Evolutionary conservation across 92 coral and sea anemone genomes (phyloP).

Genomic region (Parazoanthus atlanticus): DNA sequence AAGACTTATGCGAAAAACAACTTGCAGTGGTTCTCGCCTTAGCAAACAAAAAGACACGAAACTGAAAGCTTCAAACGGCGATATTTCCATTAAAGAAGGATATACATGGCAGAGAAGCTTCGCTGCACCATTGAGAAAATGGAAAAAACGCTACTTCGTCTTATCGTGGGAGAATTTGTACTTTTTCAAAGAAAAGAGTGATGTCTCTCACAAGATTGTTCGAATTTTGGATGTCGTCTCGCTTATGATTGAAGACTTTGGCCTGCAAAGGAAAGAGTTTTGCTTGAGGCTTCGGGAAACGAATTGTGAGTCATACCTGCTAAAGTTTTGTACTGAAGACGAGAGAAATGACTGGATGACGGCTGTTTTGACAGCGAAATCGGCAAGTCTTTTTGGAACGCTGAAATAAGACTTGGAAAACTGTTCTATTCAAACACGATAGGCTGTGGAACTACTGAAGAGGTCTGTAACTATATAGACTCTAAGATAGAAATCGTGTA

Average conservation of each 20-base stretch:
- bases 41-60: constrained; percentile 58
- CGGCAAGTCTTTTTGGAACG: constrained; percentile 61
- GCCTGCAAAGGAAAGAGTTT: constrained; percentile 72
- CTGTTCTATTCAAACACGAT: not conserved
- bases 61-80: constrained; percentile 3
- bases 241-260: constrained; percentile 80
- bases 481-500: not conserved
- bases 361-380: constrained; percentile 85
- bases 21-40: constrained; percentile 43
- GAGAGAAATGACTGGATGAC: constrained; percentile 87
- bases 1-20: constrained; percentile 14
- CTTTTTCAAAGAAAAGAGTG: constrained; percentile 76
- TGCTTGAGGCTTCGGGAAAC: constrained; percentile 75
- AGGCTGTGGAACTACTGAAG: not conserved
- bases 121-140: constrained; percentile 49
- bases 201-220: constrained; percentile 66
- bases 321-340: constrained; percentile 71
- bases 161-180: constrained; percentile 70
- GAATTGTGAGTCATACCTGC: constrained; percentile 59
- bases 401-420: not conserved
- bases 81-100: constrained; percentile 71
- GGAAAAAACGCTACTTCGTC: constrained; percentile 79
- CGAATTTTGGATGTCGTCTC: constrained; percentile 78
- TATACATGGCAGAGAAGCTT: constrained; percentile 72
- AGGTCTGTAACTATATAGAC: not conserved